Percentiles rank a stretch among this genome's conserved stretches.
Evolutionary conservation across 2,113 vertebrate genomes (phyloP).

Genomic region (Trachemys scripta): DNA sequence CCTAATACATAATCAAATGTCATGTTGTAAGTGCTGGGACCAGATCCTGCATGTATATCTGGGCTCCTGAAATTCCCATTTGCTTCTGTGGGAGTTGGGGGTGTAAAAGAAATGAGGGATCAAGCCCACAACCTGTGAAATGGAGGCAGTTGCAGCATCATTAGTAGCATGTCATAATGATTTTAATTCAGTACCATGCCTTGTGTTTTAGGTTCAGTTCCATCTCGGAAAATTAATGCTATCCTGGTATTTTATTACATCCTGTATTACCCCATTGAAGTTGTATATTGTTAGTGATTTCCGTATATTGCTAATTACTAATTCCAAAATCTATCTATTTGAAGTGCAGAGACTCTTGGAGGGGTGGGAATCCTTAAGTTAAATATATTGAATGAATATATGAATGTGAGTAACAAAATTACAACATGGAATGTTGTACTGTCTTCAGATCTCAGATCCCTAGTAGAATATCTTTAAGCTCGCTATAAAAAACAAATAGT

Average conservation of each 20-base stretch:
- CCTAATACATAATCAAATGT: background rate
- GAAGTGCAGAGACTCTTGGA: background rate
- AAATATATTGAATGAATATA: background rate
- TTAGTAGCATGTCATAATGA: background rate
- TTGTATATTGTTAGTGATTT: background rate
- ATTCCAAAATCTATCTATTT: background rate
- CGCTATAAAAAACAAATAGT: background rate
- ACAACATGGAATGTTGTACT: background rate
- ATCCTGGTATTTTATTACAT: background rate
- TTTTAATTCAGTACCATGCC: background rate
- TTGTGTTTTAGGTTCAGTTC: background rate
- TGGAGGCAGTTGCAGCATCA: background rate
- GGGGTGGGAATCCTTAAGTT: background rate
- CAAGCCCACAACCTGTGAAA: background rate
- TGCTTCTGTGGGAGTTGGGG: background rate
- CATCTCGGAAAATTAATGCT: background rate
- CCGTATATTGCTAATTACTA: background rate
- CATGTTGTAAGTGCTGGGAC: background rate
- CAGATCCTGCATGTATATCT: background rate
- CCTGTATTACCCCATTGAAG: background rate
- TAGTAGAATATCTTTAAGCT: background rate
- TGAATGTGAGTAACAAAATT: background rate
- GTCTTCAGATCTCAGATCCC: background rate
- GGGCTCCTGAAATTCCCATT: background rate
- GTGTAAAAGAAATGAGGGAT: background rate